Percentiles rank a stretch among this genome's conserved stretches.
phyloP scores from a whole-genome alignment of 2,888 invertebrate genomes.

The Coleophora flavipennella region DNA sequence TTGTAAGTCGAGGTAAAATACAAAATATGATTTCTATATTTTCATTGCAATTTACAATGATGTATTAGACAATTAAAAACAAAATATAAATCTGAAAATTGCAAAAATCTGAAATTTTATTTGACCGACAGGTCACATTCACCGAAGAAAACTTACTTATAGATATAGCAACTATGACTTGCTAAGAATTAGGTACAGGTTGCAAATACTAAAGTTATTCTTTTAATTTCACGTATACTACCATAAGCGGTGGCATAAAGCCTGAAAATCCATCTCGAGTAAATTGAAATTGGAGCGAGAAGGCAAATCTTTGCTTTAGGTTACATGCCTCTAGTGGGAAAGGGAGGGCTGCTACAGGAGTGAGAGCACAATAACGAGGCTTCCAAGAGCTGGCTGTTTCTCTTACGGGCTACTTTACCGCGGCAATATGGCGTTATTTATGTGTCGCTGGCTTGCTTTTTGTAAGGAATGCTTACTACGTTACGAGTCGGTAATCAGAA shows the following conservation, averaged over 20 bases:
- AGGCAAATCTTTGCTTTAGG: slow-evolving; percentile 23
- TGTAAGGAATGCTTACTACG: slow-evolving; percentile 48
- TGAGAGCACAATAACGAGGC: slow-evolving; percentile 74
- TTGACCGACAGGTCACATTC: no score
- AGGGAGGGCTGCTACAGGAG: slow-evolving; percentile 44
- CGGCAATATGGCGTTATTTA: slow-evolving; percentile 70
- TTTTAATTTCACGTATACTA: slow-evolving; percentile 19
- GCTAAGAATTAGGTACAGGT: no score
- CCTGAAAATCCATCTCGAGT: slow-evolving; percentile 71
- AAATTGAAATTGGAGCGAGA: slow-evolving; percentile 71
- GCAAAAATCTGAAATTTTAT: no score
- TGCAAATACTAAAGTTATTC: no score
- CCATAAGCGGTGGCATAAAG: slow-evolving; percentile 49
- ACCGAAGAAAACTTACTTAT: no score
- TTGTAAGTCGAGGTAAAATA: no score
- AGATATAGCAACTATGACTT: no score
- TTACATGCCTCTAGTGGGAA: slow-evolving; percentile 26
- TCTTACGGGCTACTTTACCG: slow-evolving; percentile 41
- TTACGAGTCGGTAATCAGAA: no score
- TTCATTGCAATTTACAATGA: no score
- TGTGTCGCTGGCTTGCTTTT: slow-evolving; percentile 43
- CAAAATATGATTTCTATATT: no score
- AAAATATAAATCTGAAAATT: no score
- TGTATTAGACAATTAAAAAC: no score
- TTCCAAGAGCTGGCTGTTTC: slow-evolving; percentile 72